phyloP scores from a whole-genome alignment of 1,140 invertebrate species.

The Prorops nasuta region DNA sequence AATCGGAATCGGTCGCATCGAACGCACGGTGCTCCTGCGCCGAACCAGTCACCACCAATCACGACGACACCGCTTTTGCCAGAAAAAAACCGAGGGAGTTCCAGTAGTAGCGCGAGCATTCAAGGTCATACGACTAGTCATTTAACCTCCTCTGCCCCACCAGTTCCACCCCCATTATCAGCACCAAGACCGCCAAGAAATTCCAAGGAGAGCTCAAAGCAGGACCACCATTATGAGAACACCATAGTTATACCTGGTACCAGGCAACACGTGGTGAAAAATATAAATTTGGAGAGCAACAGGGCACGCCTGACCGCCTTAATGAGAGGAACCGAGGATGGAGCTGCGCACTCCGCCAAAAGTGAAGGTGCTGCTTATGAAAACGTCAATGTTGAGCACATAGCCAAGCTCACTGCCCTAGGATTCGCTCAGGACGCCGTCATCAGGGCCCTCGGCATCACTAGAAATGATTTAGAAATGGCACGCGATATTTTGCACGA shows the following conservation, averaged over 20 bases:
- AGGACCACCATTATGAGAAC: slow-evolving; percentile 63
- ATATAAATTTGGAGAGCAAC: slow-evolving; percentile 48
- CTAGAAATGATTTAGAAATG: slow-evolving; percentile 91
- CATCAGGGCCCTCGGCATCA: slow-evolving; percentile 85
- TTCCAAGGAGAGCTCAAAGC: slow-evolving; percentile 35
- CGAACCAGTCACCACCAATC: slow-evolving; percentile 27
- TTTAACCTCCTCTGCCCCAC: slow-evolving; percentile 27
- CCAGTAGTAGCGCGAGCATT: slow-evolving; percentile 9
- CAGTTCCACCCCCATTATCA: slow-evolving; percentile 47
- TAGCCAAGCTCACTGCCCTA: slow-evolving; percentile 80
- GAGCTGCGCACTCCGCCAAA: slow-evolving; percentile 33
- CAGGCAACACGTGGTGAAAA: slow-evolving; percentile 50
- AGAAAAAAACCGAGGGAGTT: slow-evolving; percentile 24
- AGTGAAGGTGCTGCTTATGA: slow-evolving; percentile 65
- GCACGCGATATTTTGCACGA: slow-evolving; percentile 92
- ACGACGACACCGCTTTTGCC: slow-evolving; percentile 39
- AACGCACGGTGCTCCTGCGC: slow-evolving; percentile 15
- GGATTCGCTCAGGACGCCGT: slow-evolving; percentile 89
- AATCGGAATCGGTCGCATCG: slow-evolving; percentile 26
- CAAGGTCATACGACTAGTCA: background rate
- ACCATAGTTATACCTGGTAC: slow-evolving; percentile 61
- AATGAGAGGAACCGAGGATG: slow-evolving; percentile 49
- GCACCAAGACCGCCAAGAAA: slow-evolving; percentile 45
- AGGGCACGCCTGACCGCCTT: slow-evolving; percentile 44
- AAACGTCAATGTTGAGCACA: slow-evolving; percentile 89